Evolutionary conservation across 1,140 invertebrate species (phyloP).

Genomic region (Olivierus martensii): DNA sequence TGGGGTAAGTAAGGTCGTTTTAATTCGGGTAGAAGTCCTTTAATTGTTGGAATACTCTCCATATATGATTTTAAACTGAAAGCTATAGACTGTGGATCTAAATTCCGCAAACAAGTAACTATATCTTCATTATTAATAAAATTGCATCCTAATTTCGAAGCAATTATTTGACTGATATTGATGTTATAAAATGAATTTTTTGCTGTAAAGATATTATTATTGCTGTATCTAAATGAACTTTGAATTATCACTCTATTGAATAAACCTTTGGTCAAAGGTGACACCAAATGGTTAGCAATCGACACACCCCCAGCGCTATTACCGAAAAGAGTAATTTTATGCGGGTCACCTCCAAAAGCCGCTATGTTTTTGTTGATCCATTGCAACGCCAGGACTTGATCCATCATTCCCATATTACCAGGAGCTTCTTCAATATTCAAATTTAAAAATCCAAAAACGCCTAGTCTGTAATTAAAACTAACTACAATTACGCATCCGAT

Average conservation of each 20-base stretch:
- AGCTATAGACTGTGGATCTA: no score
- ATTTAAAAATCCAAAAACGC: conserved; percentile 63
- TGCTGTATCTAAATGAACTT: not conserved
- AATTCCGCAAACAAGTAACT: no score
- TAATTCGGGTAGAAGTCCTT: no score
- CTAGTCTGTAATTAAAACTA: conserved; percentile 53
- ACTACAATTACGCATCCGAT: conserved; percentile 50
- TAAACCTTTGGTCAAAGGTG: conserved; percentile 32
- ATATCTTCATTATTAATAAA: no score
- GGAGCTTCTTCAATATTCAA: conserved; percentile 38
- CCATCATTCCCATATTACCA: conserved; percentile 21
- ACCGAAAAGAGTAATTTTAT: conserved; percentile 40
- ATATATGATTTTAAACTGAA: no score
- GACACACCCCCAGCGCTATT: conserved; percentile 40
- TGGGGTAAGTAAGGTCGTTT: no score
- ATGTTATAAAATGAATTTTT: no score
- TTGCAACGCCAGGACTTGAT: conserved; percentile 19
- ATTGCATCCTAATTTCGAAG: no score
- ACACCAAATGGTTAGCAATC: conserved; percentile 42
- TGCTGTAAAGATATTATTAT: no score
- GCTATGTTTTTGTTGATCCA: conserved; percentile 46
- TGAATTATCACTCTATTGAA: conserved; percentile 17
- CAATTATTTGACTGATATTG: no score
- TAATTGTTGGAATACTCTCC: no score
- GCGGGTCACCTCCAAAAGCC: conserved; percentile 37